Evolutionary conservation across 2,888 invertebrate genomes (phyloP).

Genomic region (Dicyrtomina minuta): DNA sequence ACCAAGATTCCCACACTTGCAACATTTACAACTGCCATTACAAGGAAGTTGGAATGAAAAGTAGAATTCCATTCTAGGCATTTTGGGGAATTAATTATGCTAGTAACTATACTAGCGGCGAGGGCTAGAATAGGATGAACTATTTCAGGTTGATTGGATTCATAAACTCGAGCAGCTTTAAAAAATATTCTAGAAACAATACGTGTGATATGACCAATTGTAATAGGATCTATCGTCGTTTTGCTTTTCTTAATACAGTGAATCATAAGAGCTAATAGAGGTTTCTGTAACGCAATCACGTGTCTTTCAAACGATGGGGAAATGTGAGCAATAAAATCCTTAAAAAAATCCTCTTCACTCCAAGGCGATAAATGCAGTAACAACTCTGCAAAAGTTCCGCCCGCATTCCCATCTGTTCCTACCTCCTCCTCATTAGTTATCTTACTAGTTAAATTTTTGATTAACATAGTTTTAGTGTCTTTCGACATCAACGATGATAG

Average conservation of each 20-base stretch:
- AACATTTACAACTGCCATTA: constrained; percentile 38
- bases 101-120: constrained; percentile 36
- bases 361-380: constrained; percentile 29
- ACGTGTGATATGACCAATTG: constrained; percentile 42
- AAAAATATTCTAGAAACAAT: constrained; percentile 43
- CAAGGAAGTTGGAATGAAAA: constrained; percentile 36
- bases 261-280: constrained; percentile 41
- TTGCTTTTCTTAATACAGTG: constrained; percentile 36
- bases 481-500: constrained; percentile 5
- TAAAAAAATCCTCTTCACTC: constrained; percentile 27
- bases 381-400: constrained; percentile 27
- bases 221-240: constrained; percentile 26
- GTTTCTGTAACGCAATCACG: constrained; percentile 35
- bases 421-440: constrained; percentile 15
- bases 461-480: constrained; percentile 22
- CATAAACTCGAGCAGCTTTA: constrained; percentile 34
- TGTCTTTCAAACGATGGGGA: constrained; percentile 32
- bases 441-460: constrained; percentile 2
- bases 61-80: constrained; percentile 37
- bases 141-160: constrained; percentile 29
- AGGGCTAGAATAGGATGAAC: constrained; percentile 39
- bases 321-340: constrained; percentile 26
- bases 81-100: constrained; percentile 38
- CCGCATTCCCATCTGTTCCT: constrained; percentile 15
- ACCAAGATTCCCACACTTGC: constrained; percentile 41